These are phyloP conservation scores for Tinamus major DNA, from an alignment of 2,797 vertebrate genomes.

Conservation along the genomic window DNA sequence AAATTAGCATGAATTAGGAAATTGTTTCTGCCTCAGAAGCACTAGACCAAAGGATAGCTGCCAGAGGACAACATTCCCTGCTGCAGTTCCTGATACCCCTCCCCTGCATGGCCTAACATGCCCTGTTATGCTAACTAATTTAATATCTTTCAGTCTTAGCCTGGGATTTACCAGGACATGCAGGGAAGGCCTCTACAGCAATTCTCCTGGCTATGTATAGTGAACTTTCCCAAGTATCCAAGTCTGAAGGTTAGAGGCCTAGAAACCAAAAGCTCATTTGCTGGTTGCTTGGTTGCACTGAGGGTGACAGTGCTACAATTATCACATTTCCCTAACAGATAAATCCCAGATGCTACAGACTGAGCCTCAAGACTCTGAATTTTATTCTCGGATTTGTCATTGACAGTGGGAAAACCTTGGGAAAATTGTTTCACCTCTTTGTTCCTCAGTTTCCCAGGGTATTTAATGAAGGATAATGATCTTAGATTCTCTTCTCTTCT, in stretches of 20 bases:
- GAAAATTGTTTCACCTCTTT: neutral
- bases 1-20: rapidly evolving
- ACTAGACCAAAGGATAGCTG: neutral
- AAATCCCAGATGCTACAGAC: rapidly evolving
- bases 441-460: rapidly evolving
- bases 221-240: neutral
- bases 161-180: neutral
- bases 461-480: neutral
- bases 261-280: neutral
- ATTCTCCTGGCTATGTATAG: neutral
- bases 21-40: neutral
- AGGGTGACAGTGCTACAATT: neutral
- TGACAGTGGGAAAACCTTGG: neutral
- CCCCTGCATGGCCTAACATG: rapidly evolving
- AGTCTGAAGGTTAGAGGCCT: neutral
- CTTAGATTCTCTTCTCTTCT: neutral
- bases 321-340: neutral
- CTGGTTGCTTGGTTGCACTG: rapidly evolving
- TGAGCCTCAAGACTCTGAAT: neutral
- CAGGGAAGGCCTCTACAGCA: neutral
- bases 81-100: neutral
- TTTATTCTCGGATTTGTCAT: neutral
- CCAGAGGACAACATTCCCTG: neutral
- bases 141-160: neutral
- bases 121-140: neutral